Base-by-base conservation (phyloP, 2,888 invertebrate genomes). In the Gastracanthus pulcherrimus region DNA sequence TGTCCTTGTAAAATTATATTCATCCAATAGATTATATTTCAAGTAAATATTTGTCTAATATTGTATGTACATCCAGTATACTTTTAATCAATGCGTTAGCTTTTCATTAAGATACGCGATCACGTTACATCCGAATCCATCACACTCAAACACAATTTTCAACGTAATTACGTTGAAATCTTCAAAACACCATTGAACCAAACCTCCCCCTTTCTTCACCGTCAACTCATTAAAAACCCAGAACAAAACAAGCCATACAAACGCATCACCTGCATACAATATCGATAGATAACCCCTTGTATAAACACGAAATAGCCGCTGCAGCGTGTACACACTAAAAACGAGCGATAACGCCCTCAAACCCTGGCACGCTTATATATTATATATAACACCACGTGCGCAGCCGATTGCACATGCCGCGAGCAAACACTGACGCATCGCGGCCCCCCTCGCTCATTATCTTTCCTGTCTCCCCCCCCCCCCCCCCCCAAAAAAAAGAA, bases 401-500 rank as follows among this genome's bases (percentile, higher is more conserved):
- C 45, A 45, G 45, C 45, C 16, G 45, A n/a, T 16, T 13, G 45
- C 45, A 4, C n/a, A 5, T 0, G 16, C 3, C 58, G 58, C 5
- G 29, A 26, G 58, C 29, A 58, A 58, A 58, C 58, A 58, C 26
- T 58, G 55, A 58, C 55, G 55, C 55, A 58, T 58, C 55, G 55
- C n/a, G 41, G 41, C 16, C 0, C 13, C 41, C 41, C 13, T 16
- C n/a, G 3, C 45, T 16, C 45, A 4, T 45, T 45, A n/a, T 45
- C 5, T 3, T n/a, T 3, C 45, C n/a, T 45, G n/a, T 45, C 45
- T n/a, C 16, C 1, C n/a, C 45, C n/a, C 45, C 45, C 45, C 45
- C n/a, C n/a, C n/a, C n/a, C n/a, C n/a, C n/a, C n/a, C 45, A n/a
- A 45, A 26, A 58, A 58, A 58, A 58, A 58, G 13, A 29, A 26